Evolutionary conservation across 2,113 vertebrate species (phyloP).

Genomic region (Raphicerus campestris): DNA sequence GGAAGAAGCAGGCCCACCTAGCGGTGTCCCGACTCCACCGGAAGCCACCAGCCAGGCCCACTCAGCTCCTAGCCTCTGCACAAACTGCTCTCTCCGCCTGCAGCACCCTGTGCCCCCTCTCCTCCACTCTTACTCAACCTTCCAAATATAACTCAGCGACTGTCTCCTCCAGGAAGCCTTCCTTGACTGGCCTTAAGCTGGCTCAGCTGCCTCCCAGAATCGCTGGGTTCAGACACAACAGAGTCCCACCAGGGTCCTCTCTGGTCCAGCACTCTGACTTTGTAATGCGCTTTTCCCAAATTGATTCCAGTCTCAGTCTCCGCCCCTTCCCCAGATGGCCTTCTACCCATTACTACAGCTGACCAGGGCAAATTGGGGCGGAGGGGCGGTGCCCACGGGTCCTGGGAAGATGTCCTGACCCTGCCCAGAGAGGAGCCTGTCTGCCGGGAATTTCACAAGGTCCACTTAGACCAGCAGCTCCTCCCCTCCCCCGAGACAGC

Average conservation of each 20-base stretch:
- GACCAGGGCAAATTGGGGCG: background rate
- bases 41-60: accelerated
- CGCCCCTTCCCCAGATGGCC: background rate
- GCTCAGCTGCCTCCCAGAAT: background rate
- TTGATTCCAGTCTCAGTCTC: background rate
- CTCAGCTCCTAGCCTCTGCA: background rate
- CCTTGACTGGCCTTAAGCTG: background rate
- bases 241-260: background rate
- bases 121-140: background rate
- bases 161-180: constrained; percentile 17
- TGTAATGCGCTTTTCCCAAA: background rate
- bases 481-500: background rate
- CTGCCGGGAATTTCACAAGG: constrained; percentile 40
- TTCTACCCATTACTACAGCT: background rate
- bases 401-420: background rate
- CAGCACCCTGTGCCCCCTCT: background rate
- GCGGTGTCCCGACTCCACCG: accelerated
- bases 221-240: background rate
- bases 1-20: background rate
- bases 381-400: background rate
- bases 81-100: background rate
- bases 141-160: background rate
- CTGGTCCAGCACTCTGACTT: background rate
- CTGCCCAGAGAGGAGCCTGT: background rate
- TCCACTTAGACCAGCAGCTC: constrained; percentile 11